A percentile compares a stretch with the other conserved stretches of the same genome.
These are phyloP conservation scores for Cataglyphis cursor DNA, from an alignment of 2,888 invertebrate species.

Conservation along the genomic window DNA sequence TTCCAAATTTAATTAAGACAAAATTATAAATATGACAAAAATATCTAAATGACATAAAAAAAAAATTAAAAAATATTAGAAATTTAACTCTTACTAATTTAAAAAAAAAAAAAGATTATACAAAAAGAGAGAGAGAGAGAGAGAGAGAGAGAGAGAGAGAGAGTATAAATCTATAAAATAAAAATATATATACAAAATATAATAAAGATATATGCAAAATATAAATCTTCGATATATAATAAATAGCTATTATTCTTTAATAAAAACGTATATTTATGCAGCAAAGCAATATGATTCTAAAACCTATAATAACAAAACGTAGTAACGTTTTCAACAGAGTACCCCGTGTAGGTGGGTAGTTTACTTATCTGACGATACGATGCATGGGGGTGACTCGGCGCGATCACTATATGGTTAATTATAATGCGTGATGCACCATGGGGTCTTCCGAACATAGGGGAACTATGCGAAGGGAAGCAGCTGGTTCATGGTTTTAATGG, in stretches of 20 bases:
- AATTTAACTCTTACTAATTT: neutral
- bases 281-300: neutral
- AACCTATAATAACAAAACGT: neutral
- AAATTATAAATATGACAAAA: neutral
- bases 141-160: too few species aligned
- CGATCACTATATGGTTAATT: conserved; percentile 74
- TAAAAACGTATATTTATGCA: neutral
- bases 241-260: neutral
- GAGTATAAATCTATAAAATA: neutral
- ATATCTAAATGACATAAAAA: neutral
- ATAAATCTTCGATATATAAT: neutral
- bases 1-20: neutral
- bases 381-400: conserved; percentile 75
- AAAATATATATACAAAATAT: neutral
- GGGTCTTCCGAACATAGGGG: conserved; percentile 73
- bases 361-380: conserved; percentile 69
- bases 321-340: conserved; percentile 20
- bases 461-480: conserved; percentile 73
- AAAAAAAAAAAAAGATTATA: neutral
- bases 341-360: conserved; percentile 60
- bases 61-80: neutral
- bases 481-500: conserved; percentile 79
- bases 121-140: neutral
- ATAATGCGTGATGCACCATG: conserved; percentile 72
- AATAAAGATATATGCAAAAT: too few species aligned